These are phyloP conservation scores for Microctenopoma steveboyesi DNA, from an alignment of 2,797 vertebrate genomes.

Conservation along the genomic window DNA sequence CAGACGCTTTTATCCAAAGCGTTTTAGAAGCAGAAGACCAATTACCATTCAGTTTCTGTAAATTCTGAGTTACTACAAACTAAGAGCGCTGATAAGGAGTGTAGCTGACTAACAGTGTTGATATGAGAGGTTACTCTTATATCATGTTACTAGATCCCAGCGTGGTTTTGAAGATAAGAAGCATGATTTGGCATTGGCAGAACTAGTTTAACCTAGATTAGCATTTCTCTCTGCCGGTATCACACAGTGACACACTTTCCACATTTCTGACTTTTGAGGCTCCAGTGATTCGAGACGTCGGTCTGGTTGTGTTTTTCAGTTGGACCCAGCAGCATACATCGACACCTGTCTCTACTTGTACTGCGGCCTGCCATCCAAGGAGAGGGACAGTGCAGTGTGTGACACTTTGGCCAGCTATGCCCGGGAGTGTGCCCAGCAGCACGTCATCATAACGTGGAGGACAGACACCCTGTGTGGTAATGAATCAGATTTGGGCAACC, in stretches of 20 bases:
- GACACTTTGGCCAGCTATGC: constrained; percentile 88
- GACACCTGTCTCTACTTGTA: constrained; percentile 87
- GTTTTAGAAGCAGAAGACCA: too few species aligned
- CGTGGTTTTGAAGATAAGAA: neutral
- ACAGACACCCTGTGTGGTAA: constrained; percentile 85
- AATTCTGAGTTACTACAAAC: too few species aligned
- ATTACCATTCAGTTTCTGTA: too few species aligned
- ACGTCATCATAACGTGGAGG: constrained; percentile 84
- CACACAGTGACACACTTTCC: neutral
- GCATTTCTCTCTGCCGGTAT: neutral
- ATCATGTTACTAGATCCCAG: neutral
- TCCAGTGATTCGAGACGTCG: neutral
- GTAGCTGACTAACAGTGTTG: too few species aligned
- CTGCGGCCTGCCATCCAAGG: constrained; percentile 67
- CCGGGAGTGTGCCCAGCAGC: constrained; percentile 86
- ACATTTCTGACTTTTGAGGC: neutral
- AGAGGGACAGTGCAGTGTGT: constrained; percentile 74
- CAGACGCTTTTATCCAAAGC: too few species aligned
- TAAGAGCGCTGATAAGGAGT: too few species aligned
- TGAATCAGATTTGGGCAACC: neutral
- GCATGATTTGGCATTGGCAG: neutral
- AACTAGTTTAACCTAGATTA: neutral
- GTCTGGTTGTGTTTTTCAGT: constrained; percentile 70
- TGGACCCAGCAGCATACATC: constrained; percentile 84
- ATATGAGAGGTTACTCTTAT: too few species aligned